Base-by-base conservation (phyloP, 2,113 vertebrate species). In the Rostratula benghalensis region DNA sequence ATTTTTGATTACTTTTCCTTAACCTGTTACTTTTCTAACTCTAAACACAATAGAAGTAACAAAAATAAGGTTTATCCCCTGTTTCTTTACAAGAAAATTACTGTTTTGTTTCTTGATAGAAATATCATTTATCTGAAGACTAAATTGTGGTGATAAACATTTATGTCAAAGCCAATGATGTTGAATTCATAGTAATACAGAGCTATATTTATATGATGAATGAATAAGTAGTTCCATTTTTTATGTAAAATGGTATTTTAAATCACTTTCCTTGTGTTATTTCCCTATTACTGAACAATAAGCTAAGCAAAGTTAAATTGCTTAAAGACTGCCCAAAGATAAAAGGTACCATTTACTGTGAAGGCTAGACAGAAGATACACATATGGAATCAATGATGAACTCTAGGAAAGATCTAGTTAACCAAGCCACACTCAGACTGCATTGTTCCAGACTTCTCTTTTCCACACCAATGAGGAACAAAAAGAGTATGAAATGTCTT, bases 1-100 rank as follows among this genome's bases (percentile, higher is more conserved):
- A 96, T 97, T 97, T 98, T 56, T 71, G 88, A 95, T 83, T 96
- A 87, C 82, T 96, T 94, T 97, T 97, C 95, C 95, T 97, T 98
- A 97, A 98, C 96, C 93, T 97, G 98, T 97, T 98, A 97, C 96
- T 97, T 97, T 89, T 27, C 51, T 48, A 70, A 39, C 56, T 83
- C 30, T 91, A 57, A 90, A 95, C 68, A 89, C 8, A 87, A 33
- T 10, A 30, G 86, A 60, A 91, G 78, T 25, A 96, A 80, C 41
- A 95, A 93, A 94, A 95, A 61, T 43, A 33, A 60, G 86, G 82
- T 51, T 50, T 77, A 23, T 4, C 4, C 50, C 10, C 60, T 61
- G 1, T 54, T 77, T 59, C 73, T 61, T 75, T 48, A 41, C 24
- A 77, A 48, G 37, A 94, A 83, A 94, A 87, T 15, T 1, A 63